Base-by-base conservation (phyloP, 2,888 invertebrate species). In the Tribolium freemani region DNA sequence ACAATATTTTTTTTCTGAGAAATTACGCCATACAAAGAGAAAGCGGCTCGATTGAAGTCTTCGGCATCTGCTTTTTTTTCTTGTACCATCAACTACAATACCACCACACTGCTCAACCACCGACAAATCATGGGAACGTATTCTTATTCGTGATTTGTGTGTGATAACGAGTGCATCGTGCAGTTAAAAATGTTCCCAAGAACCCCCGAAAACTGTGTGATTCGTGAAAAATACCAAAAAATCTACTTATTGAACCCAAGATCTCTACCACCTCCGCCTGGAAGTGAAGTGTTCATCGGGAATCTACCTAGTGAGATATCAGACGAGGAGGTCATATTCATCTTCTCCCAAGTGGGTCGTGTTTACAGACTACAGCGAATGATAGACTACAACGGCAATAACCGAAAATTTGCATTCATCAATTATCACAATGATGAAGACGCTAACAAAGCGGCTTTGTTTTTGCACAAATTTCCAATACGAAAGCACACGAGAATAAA, bases 321-420 rank as follows among this genome's bases (percentile, higher is more conserved):
- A 81, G 95, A 95, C 85, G 92, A 94, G 77, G 94, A 91, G 76
- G 86, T 95, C 20, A 90, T 93, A 21, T 94, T 94, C 0, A 81
- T 94, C 0, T 91, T 95, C 76, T 86, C 90, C 0, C 87, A 80
- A 31, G 86, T 90, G 1, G 95, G 94, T 0, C 88, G 87, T 26
- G 89, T 96, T 48, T 92, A 93, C 83, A 92, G 94, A 81, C 85
- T 95, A 78, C 88, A 96, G 0, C 85, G 96, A 3, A 95, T 96
- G 95, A 92, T 95, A 90, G 92, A 94, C 79, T 93, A 93, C 81
- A 91, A 90, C 0, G 94, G 94, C 0, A 88, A 89, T 0, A 95
- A 93, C 79, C 3, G 2, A 87, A 95, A 0, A 0, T 96, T 91
- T 83, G 93, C 92, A 0, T 96, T 94, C 84, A 92, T 93, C 0